A percentile compares a stretch with the other conserved stretches of the same genome.
These are phyloP conservation scores for Chloroceryle inda DNA, from an alignment of 2,797 vertebrate species.

Conservation along the genomic window DNA sequence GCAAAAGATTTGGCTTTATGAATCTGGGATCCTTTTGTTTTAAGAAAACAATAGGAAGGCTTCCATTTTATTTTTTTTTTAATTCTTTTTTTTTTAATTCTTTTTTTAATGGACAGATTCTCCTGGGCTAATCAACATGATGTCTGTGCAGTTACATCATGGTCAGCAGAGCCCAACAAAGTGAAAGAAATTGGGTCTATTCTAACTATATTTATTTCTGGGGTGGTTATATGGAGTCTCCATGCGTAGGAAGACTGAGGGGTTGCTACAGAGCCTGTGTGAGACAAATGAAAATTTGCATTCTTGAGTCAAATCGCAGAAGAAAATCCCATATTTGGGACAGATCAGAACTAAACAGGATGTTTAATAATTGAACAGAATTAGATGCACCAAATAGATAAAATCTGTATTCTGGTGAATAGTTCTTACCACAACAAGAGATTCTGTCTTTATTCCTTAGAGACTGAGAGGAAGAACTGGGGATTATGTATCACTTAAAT, in stretches of 20 bases:
- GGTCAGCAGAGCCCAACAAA: background rate
- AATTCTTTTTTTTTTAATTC: background rate
- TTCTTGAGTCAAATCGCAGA: background rate
- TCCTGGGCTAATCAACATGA: background rate
- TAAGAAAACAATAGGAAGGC: background rate
- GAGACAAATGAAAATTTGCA: background rate
- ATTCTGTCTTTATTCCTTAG: conserved; percentile 32
- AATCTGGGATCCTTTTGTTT: conserved; percentile 7
- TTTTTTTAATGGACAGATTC: background rate
- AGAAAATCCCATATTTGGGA: background rate
- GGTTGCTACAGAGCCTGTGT: background rate
- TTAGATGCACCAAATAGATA: background rate
- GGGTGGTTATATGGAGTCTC: background rate
- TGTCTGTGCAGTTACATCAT: background rate
- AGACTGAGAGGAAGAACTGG: background rate
- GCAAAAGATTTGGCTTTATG: background rate
- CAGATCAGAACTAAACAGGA: conserved; percentile 6
- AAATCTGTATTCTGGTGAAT: conserved; percentile 33
- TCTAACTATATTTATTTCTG: background rate
- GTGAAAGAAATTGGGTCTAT: background rate
- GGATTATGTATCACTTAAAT: conserved; percentile 47
- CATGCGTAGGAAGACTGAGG: background rate
- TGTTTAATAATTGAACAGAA: background rate
- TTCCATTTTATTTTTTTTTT: background rate
- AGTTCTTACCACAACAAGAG: conserved; percentile 44